A percentile compares a stretch with the other conserved stretches of the same genome.
These are phyloP conservation scores for Drosophila aff. DNA, from an alignment of 1,140 invertebrate species.

Conservation along the genomic window DNA sequence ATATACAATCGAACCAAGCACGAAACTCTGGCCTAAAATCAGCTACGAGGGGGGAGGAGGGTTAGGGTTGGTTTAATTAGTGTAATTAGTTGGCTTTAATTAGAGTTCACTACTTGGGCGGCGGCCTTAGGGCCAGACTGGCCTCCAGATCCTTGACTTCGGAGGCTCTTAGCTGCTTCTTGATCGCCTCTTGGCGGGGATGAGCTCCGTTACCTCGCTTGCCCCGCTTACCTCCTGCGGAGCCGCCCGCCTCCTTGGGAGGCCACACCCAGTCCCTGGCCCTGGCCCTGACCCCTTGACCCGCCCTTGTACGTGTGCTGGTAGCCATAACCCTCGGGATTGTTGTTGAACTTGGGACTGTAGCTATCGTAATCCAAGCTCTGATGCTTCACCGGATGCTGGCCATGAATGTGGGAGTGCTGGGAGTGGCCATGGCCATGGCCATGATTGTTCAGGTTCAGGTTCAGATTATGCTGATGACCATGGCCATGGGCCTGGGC, in stretches of 20 bases:
- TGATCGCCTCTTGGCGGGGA: conserved; percentile 40
- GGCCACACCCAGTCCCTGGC: neutral
- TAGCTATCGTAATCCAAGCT: conserved; percentile 79
- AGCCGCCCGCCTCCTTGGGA: neutral
- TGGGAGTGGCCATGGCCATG: conserved; percentile 1
- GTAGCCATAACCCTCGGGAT: conserved; percentile 82
- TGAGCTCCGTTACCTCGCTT: conserved; percentile 48
- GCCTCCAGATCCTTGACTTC: conserved; percentile 76
- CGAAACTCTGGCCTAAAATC: conserved; percentile 49
- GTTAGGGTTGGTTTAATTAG: neutral
- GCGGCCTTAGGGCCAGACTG: conserved; percentile 76
- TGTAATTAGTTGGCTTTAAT: conserved; percentile 2
- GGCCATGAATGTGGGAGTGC: conserved; percentile 11
- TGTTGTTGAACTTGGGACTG: conserved; percentile 82
- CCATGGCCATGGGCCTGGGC: conserved; percentile 21
- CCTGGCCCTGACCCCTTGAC: conserved; percentile 13
- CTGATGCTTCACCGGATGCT: conserved; percentile 15
- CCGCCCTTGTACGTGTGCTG: conserved; percentile 76
- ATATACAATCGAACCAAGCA: conserved; percentile 39
- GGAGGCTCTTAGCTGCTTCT: conserved; percentile 51
- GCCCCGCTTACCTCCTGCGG: conserved; percentile 29
- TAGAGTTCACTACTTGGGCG: conserved; percentile 63
- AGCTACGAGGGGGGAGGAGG: conserved; percentile 30
- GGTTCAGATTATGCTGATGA: neutral
- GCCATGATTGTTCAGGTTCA: too few relatives aligned